phyloP scores from a whole-genome alignment of 2,888 invertebrate genomes.

The Neelides folsomi region DNA sequence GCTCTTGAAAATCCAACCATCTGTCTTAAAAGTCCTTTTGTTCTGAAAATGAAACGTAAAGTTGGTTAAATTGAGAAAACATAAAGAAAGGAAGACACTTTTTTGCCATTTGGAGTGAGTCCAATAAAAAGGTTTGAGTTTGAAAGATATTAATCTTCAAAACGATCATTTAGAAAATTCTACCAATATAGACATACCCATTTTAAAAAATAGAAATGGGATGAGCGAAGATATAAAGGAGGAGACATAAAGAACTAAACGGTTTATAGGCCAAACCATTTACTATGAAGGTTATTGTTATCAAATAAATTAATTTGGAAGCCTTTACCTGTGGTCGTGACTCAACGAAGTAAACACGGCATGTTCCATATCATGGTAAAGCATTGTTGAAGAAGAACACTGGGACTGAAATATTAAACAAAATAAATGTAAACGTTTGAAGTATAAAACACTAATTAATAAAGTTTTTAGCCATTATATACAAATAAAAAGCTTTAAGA shows the following conservation, averaged over 20 bases:
- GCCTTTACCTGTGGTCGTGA: constrained; percentile 39
- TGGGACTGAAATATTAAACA: constrained; percentile 36
- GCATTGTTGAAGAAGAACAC: constrained; percentile 37
- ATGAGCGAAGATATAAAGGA: too few relatives aligned
- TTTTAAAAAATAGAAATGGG: not conserved
- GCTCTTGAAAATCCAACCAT: constrained; percentile 30
- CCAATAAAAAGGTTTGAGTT: too few relatives aligned
- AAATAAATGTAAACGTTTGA: too few relatives aligned
- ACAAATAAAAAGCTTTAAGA: too few relatives aligned
- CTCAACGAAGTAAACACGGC: constrained; percentile 38
- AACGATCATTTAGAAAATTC: too few relatives aligned
- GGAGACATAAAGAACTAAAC: too few relatives aligned
- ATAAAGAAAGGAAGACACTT: not conserved
- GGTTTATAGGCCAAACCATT: too few relatives aligned
- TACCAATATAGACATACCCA: not conserved
- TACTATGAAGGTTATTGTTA: too few relatives aligned
- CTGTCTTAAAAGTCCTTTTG: constrained; percentile 30
- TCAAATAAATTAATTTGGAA: not conserved
- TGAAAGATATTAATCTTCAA: too few relatives aligned
- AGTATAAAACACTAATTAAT: too few relatives aligned
- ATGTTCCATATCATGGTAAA: constrained; percentile 38
- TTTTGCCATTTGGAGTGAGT: not conserved
- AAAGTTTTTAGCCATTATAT: too few relatives aligned
- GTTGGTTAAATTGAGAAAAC: not conserved
- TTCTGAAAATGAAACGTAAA: constrained; percentile 18